Evolutionary conservation across 2,888 invertebrate genomes (phyloP), one percentile per base, ranked within the genome.

Genomic region (Acronicta alni): DNA sequence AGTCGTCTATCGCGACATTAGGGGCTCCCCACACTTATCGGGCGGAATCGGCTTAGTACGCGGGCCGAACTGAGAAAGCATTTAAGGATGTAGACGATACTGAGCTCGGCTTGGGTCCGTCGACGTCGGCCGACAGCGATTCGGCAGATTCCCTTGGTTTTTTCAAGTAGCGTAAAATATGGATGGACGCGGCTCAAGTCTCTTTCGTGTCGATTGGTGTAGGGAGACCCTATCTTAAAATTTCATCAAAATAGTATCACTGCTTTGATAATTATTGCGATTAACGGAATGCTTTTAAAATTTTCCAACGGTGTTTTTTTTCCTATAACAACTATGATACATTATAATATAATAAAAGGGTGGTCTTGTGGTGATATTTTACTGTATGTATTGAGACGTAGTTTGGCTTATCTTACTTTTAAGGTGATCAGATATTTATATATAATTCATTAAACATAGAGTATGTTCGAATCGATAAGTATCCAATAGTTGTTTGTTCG

Each of bases 401-500:
- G 74, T 67, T 69, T 39, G 61, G 76, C 77, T 77, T 76, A 47
- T 61, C 32, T 58, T 71, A 56, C 18, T 37, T 59, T 20, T 57
- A 51, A 74, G 76, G 76, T 76, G 67, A 74, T 63, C 60, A 71
- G 67, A 65, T 71, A 53, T 72, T 60, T 67, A 67, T 55, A 55
- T 61, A 49, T 59, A 30, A 12, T 30, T 30, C 2, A 30, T 30
- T 30, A 12, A 30, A 30, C 30, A 30, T 69, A 49, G 47, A 52
- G 30, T 26, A 26, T 64, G 48, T 59, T 58, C 66, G 42, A 41
- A 44, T 67, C 15, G 0, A 64, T 42, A 30, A 12, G 30, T 67
- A 10, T 60, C 41, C 45, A 47, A 48, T 39, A 42, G 57, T 81
- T 70, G 67, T 82, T 81, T 80, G 69, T 79, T 82, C 82, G 83